Percentiles rank a stretch among this genome's conserved stretches.
These are phyloP conservation scores for Elephantulus edwardii DNA, from an alignment of 2,113 vertebrate genomes.

Conservation along the genomic window DNA sequence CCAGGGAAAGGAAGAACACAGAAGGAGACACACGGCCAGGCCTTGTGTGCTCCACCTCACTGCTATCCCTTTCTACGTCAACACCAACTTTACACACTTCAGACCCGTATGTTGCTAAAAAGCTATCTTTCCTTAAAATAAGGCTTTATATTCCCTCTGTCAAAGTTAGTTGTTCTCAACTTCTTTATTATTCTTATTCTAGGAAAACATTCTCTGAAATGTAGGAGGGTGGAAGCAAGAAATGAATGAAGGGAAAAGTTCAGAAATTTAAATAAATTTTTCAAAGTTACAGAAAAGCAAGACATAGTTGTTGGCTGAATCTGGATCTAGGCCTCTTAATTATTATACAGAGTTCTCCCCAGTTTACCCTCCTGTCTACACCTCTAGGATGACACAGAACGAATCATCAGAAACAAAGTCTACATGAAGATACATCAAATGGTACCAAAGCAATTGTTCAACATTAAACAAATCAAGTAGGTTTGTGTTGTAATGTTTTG, in stretches of 20 bases:
- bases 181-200: background rate
- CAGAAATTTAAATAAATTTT: background rate
- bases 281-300: background rate
- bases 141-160: background rate
- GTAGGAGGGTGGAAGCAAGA: background rate
- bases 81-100: no score
- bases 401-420: background rate
- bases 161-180: background rate
- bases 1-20: no score
- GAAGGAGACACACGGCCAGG: no score
- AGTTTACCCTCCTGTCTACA: background rate
- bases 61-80: no score
- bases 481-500: background rate
- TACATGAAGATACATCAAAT: background rate
- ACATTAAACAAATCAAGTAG: background rate
- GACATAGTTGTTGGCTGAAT: background rate
- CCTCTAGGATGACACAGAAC: background rate
- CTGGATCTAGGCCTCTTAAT: background rate
- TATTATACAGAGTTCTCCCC: background rate
- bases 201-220: background rate
- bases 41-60: no score
- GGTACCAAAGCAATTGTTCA: background rate
- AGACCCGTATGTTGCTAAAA: no score
- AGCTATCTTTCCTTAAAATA: no score
- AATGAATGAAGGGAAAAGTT: background rate